Conservation (phyloP, 2,888 invertebrate species). For the Apotomis betuletana region DNA sequence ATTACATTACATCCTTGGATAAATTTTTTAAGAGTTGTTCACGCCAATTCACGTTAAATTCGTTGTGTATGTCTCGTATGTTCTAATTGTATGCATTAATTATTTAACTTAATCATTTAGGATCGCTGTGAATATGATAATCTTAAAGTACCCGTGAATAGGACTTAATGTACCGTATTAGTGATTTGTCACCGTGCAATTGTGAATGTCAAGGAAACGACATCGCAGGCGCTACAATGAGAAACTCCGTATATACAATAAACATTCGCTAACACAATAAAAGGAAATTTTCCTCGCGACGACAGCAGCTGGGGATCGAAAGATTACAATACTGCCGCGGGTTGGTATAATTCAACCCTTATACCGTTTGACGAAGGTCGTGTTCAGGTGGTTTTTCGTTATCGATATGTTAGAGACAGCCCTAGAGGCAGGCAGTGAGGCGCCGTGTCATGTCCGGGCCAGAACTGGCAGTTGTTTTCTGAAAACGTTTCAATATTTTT, state of each 20-base stretch:
- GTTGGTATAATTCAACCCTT: slow-evolving; percentile 60
- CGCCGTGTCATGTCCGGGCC: slow-evolving; percentile 60
- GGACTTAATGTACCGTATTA: slow-evolving; percentile 67
- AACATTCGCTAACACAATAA: slow-evolving; percentile 78
- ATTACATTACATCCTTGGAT: slow-evolving; percentile 11
- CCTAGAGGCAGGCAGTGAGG: slow-evolving; percentile 54
- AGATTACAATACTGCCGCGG: slow-evolving; percentile 59
- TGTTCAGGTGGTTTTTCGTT: slow-evolving; percentile 48
- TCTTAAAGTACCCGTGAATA: slow-evolving; percentile 53
- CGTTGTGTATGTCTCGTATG: background rate
- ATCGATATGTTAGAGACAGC: slow-evolving; percentile 57
- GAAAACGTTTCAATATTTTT: slow-evolving; percentile 48
- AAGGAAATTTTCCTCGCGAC: slow-evolving; percentile 71
- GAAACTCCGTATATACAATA: slow-evolving; percentile 75
- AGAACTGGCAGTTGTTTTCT: slow-evolving; percentile 57
- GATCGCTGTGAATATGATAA: slow-evolving; percentile 25
- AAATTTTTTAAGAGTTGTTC: slow-evolving; percentile 4
- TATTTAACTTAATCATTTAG: background rate
- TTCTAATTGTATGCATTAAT: background rate
- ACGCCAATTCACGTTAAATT: no score
- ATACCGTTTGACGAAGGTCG: slow-evolving; percentile 54
- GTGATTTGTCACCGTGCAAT: slow-evolving; percentile 74
- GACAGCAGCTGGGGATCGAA: slow-evolving; percentile 59
- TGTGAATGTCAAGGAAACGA: slow-evolving; percentile 65
- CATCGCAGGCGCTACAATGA: slow-evolving; percentile 65